Evolutionary conservation across 1,140 invertebrate species (phyloP).

Genomic region (Drosophila tsacasi): DNA sequence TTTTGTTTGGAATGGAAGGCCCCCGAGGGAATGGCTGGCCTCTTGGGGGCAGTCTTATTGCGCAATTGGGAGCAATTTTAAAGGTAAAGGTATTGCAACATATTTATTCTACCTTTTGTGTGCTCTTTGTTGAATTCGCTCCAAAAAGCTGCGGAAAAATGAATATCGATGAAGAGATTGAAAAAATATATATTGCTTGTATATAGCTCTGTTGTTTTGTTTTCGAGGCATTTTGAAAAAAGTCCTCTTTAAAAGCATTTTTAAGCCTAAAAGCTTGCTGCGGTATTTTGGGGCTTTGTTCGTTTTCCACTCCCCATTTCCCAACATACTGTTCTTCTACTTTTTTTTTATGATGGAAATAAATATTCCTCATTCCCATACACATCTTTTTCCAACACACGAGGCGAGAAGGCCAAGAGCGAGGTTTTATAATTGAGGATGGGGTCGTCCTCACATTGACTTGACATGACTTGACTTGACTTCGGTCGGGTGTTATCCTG

Average conservation of each 20-base stretch:
- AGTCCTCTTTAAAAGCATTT: slow-evolving; percentile 46
- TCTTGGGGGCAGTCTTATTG: slow-evolving; percentile 24
- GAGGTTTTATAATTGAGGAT: slow-evolving; percentile 36
- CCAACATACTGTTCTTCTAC: slow-evolving; percentile 7
- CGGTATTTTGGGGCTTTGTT: slow-evolving; percentile 34
- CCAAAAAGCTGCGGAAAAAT: slow-evolving; percentile 32
- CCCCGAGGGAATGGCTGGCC: slow-evolving; percentile 8
- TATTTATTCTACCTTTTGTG: slow-evolving; percentile 18
- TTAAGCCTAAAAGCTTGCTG: slow-evolving; percentile 44
- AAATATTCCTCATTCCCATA: slow-evolving; percentile 49
- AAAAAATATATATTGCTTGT: slow-evolving; percentile 2
- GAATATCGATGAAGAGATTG: slow-evolving; percentile 52
- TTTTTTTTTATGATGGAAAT: slow-evolving; percentile 59
- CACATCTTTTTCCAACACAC: slow-evolving; percentile 31
- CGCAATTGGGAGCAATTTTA: slow-evolving; percentile 19
- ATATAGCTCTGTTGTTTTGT: neutral
- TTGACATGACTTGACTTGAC: slow-evolving; percentile 35
- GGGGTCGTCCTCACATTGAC: slow-evolving; percentile 22
- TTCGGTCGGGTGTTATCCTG: slow-evolving; percentile 45
- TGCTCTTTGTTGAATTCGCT: slow-evolving; percentile 25
- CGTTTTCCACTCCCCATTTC: slow-evolving; percentile 2
- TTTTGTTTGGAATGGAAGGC: slow-evolving; percentile 25
- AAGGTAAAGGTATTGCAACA: slow-evolving; percentile 8
- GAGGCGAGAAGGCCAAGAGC: slow-evolving; percentile 22
- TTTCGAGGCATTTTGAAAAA: neutral